Evolutionary conservation across 2,797 vertebrate genomes (phyloP).

Genomic region (Lycodopsis pacificus): DNA sequence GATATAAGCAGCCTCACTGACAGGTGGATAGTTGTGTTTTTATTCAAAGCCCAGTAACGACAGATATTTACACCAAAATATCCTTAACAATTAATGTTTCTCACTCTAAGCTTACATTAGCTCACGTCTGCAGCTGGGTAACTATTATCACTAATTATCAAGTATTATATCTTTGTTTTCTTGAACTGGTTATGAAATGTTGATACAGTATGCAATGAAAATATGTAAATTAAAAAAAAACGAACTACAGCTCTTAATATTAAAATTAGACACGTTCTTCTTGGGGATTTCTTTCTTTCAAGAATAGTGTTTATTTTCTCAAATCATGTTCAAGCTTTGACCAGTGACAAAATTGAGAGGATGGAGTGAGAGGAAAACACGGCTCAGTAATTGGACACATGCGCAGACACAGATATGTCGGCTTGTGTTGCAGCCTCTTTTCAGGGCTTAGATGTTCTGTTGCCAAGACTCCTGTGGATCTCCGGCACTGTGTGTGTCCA

Average conservation of each 20-base stretch:
- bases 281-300: background rate
- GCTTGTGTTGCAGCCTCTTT: constrained; percentile 59
- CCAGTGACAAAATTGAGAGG: background rate
- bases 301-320: background rate
- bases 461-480: constrained; percentile 71
- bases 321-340: constrained; percentile 5
- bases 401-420: constrained; percentile 57
- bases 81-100: background rate
- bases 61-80: background rate
- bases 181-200: background rate
- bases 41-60: constrained; percentile 5
- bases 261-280: background rate
- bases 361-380: constrained; percentile 51
- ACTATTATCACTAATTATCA: background rate
- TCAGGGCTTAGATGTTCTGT: constrained; percentile 71
- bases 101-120: background rate
- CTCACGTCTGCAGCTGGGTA: no score
- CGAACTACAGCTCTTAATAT: no score
- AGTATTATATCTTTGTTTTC: constrained; percentile 2
- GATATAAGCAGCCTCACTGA: background rate
- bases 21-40: constrained; percentile 10
- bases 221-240: no score
- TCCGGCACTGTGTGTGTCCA: constrained; percentile 74
- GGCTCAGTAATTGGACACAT: constrained; percentile 64
- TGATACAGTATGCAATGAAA: background rate